Evolutionary conservation across 2,888 invertebrate species (phyloP).

Genomic region (Achlya flavicornis): DNA sequence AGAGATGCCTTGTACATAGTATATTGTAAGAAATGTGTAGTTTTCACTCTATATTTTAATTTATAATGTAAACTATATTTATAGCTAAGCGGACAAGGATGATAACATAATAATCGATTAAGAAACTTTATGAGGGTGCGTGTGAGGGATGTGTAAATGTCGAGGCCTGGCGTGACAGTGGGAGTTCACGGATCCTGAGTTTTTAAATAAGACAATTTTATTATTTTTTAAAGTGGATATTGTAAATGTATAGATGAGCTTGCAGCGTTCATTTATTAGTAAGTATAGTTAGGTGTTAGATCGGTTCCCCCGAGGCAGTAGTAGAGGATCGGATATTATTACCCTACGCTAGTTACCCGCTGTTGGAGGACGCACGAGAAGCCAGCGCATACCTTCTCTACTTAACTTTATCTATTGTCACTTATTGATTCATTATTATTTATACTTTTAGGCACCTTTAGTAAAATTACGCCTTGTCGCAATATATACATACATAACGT

Average conservation of each 20-base stretch:
- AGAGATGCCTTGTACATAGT: conserved; percentile 80
- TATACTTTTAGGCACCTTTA: conserved; percentile 16
- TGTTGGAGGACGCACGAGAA: conserved; percentile 31
- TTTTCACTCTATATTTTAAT: conserved; percentile 81
- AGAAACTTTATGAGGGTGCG: conserved; percentile 39
- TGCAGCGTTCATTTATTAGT: conserved; percentile 71
- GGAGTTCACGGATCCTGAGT: conserved; percentile 34
- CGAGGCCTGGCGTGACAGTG: conserved; percentile 56
- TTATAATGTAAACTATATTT: conserved; percentile 80
- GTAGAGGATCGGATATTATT: conserved; percentile 32
- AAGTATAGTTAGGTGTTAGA: conserved; percentile 45
- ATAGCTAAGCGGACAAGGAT: conserved; percentile 71
- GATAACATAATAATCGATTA: conserved; percentile 64
- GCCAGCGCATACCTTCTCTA: conserved; percentile 47
- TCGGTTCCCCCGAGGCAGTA: conserved; percentile 34
- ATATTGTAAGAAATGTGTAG: conserved; percentile 77
- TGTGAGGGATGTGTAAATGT: conserved; percentile 34
- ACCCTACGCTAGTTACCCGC: conserved; percentile 68
- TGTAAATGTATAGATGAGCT: conserved; percentile 70
- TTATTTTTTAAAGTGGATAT: conserved; percentile 60
- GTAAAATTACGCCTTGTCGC: not conserved
- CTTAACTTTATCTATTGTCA: conserved; percentile 32
- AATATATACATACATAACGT: not conserved
- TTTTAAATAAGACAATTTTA: conserved; percentile 54
- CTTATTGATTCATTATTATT: conserved; percentile 19